phyloP scores from a whole-genome alignment of 1,140 invertebrate species.

The Drosophila insularis region DNA sequence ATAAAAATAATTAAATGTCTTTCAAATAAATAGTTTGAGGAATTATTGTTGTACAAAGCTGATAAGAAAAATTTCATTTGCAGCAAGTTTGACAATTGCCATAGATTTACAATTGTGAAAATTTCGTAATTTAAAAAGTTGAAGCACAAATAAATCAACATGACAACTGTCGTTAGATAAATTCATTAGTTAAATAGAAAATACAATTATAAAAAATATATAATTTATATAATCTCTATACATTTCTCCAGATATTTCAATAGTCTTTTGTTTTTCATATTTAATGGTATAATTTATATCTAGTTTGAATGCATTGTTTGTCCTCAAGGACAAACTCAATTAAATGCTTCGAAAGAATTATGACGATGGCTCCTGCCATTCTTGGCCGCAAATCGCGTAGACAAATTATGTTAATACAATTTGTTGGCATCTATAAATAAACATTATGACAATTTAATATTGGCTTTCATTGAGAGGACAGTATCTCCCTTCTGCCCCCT shows the following conservation, averaged over 20 bases:
- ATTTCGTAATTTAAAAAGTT: no score
- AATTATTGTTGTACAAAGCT: no score
- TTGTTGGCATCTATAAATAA: slow-evolving; percentile 63
- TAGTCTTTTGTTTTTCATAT: background rate
- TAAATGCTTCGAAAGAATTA: slow-evolving; percentile 52
- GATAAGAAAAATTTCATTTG: no score
- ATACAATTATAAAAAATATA: background rate
- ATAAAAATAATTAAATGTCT: no score
- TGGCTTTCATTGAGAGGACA: slow-evolving; percentile 51
- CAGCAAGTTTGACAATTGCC: no score
- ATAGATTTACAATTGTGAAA: no score
- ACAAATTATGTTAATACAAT: slow-evolving; percentile 75
- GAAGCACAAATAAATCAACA: no score
- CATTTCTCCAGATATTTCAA: background rate
- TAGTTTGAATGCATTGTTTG: slow-evolving; percentile 32
- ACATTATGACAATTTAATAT: slow-evolving; percentile 78
- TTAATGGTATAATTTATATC: background rate
- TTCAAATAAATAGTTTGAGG: no score
- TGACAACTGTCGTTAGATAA: background rate
- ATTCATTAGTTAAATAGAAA: background rate
- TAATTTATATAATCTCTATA: background rate
- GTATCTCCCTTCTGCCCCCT: background rate
- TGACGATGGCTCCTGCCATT: slow-evolving; percentile 12
- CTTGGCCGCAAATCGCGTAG: slow-evolving; percentile 27
- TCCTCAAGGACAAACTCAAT: slow-evolving; percentile 52